Base-by-base conservation (phyloP, 2,797 vertebrate species). In the Hemitrygon akajei region DNA sequence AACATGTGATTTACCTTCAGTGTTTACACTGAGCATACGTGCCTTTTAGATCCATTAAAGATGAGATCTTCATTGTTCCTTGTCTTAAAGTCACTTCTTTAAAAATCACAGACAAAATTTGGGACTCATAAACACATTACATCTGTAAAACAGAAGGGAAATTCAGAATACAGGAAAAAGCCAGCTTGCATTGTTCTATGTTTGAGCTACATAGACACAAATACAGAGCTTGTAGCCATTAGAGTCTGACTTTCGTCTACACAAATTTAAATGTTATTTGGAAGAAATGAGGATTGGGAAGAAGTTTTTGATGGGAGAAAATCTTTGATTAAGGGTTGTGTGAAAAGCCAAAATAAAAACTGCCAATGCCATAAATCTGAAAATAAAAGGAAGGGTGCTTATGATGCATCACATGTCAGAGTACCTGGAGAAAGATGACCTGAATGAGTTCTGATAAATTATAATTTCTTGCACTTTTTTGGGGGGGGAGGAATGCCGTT, bases 31-130 rank as follows among this genome's bases (percentile, higher is more conserved):
- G 47, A 47, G 47, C 47, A 71, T 27, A 56, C 9, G 91, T 93
- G 91, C 71, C 91, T 93, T 47, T 93, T 93, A 37, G 69, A 60
- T 73, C 89, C 69, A 93, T 93, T 93, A 93, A 93, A 93, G 71
- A 47, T 58, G 27, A 93, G 25, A 18, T 9, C 71, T 93, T 76
- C 47, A 56, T 93, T 93, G 37, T 93, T 75, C 69, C 22, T 16
- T 75, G 69, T 56, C 69, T 75, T 37, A 93, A 47, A 30, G 20
- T 56, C 40, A 56, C 40, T 76, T 91, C 73, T 76, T 86, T 2
- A 79, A 22, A 69, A 89, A 37, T 89, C 63, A 22, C 30, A 66
- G 30, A 20, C n/a, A 63, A 87, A 47, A 58, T 16, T 10, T n/a
- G 20, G 82, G 25, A 30, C 0, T n/a, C 18, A 73, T 6, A 20